A percentile compares a stretch with the other conserved stretches of the same genome.
phyloP scores from a whole-genome alignment of 2,113 vertebrate species.

The Dissostichus mawsoni region DNA sequence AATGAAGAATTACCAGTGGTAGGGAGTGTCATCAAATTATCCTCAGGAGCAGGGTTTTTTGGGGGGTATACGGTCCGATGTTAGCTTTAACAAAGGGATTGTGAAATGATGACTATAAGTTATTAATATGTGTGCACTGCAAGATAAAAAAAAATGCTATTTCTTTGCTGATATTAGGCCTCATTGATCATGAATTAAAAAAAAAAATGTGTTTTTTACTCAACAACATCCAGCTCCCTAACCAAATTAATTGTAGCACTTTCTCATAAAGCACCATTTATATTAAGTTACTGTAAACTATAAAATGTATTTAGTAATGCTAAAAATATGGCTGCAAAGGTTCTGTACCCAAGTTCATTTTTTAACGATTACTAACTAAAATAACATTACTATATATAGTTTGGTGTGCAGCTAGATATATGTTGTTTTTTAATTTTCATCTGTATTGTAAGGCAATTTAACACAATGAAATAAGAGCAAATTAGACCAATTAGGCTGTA shows the following conservation, averaged over 20 bases:
- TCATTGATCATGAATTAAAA: background rate
- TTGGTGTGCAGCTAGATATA: background rate
- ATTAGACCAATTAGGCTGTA: background rate
- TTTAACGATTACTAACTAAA: background rate
- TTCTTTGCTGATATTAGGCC: background rate
- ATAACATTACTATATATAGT: background rate
- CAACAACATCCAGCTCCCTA: conserved; percentile 9
- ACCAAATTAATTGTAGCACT: background rate
- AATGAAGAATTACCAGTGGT: conserved; percentile 71
- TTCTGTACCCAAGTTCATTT: background rate
- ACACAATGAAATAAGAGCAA: background rate
- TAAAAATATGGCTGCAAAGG: background rate
- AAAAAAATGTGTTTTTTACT: background rate
- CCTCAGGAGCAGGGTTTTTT: conserved; percentile 18
- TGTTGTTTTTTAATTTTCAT: background rate
- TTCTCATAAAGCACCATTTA: conserved; percentile 13
- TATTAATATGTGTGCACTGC: background rate
- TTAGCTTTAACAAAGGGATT: conserved; percentile 9
- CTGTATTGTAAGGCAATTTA: background rate
- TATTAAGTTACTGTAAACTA: background rate
- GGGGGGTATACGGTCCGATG: background rate
- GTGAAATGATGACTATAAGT: background rate
- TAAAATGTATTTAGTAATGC: no score
- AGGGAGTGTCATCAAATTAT: conserved; percentile 86
- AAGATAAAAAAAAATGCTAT: background rate